A percentile compares a stretch with the other conserved stretches of the same genome.
These are phyloP conservation scores for Parthenolecanium corni DNA, from an alignment of 2,888 invertebrate species.

Conservation along the genomic window DNA sequence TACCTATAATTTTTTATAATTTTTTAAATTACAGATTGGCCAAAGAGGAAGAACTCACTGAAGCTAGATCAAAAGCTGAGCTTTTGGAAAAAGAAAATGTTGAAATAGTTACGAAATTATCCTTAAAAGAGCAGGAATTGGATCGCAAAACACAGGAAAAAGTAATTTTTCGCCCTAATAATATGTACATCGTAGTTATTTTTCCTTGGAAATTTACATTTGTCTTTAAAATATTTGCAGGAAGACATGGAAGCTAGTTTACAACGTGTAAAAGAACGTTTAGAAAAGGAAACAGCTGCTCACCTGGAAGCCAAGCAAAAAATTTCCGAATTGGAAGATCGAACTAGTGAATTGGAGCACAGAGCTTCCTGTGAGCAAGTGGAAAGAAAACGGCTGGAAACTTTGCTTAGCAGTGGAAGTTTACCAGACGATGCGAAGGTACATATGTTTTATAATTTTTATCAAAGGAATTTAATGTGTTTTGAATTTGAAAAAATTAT, in stretches of 20 bases:
- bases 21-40: slow-evolving; percentile 47
- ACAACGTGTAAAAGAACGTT: slow-evolving; percentile 65
- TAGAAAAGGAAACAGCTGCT: slow-evolving; percentile 78
- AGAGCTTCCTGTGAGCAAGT: slow-evolving; percentile 63
- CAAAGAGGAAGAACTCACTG: slow-evolving; percentile 83
- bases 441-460: slow-evolving; percentile 32
- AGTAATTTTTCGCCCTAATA: slow-evolving; percentile 36
- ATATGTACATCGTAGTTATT: not conserved
- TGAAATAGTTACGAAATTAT: slow-evolving; percentile 72
- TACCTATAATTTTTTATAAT: not conserved
- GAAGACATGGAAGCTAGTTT: slow-evolving; percentile 81
- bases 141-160: slow-evolving; percentile 82
- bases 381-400: slow-evolving; percentile 70
- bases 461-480: no score
- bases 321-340: slow-evolving; percentile 50
- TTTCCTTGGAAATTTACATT: not conserved
- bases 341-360: slow-evolving; percentile 51
- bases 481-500: no score
- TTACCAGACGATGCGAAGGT: slow-evolving; percentile 88
- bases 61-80: slow-evolving; percentile 73
- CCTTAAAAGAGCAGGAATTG: slow-evolving; percentile 77
- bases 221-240: slow-evolving; percentile 34
- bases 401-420: slow-evolving; percentile 78
- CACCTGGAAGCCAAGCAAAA: slow-evolving; percentile 77
- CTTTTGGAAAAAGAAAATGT: slow-evolving; percentile 78